A percentile compares a stretch with the other conserved stretches of the same genome.
phyloP scores from a whole-genome alignment of 2,113 vertebrate genomes.

The Anguilla japonica region DNA sequence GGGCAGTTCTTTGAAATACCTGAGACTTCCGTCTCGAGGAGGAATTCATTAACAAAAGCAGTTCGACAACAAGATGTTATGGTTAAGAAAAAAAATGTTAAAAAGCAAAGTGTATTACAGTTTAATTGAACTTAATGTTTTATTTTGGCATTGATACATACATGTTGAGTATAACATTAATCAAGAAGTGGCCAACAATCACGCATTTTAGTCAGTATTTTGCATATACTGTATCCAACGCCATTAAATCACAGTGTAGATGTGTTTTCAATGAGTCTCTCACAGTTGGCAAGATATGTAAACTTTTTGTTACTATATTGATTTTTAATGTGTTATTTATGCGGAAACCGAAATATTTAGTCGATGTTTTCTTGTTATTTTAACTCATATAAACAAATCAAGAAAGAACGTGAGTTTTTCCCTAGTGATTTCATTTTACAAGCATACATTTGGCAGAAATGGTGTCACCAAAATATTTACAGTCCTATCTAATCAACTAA shows the following conservation, averaged over 20 bases:
- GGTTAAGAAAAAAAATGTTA: background rate
- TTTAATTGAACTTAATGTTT: background rate
- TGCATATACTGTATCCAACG: background rate
- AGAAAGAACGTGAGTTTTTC: background rate
- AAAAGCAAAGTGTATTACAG: background rate
- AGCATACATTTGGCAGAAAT: conserved; percentile 33
- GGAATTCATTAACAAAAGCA: background rate
- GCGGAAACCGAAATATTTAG: background rate
- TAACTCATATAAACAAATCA: conserved; percentile 12
- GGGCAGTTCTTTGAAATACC: background rate
- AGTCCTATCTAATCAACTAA: conserved; percentile 50
- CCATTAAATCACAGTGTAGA: background rate
- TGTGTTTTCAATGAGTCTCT: background rate
- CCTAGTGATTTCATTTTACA: conserved; percentile 31
- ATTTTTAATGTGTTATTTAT: background rate
- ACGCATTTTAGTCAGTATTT: background rate
- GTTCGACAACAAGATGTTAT: background rate
- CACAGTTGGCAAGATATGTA: background rate
- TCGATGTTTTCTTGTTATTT: background rate
- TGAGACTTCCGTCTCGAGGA: background rate
- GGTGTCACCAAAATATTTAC: conserved; percentile 43
- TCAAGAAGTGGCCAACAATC: background rate
- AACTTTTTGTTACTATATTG: background rate
- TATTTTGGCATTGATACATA: background rate
- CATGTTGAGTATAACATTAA: background rate